Evolutionary conservation across 2,888 invertebrate species (phyloP).

Genomic region (Graphium colonna): DNA sequence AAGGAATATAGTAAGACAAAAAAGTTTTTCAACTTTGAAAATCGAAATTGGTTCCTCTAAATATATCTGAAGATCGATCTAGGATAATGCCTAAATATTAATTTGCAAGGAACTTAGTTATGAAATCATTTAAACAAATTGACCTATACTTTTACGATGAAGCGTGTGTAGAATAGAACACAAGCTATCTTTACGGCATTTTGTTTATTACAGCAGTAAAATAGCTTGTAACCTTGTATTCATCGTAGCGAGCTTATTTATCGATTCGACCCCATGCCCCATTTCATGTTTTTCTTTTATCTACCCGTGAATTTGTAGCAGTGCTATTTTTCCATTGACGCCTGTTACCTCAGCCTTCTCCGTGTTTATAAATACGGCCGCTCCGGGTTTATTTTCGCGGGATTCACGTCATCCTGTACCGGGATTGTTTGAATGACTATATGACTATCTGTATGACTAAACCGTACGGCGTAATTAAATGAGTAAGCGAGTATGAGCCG

Average conservation of each 20-base stretch:
- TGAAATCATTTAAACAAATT: no score
- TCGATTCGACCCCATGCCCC: background rate
- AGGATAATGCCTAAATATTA: no score
- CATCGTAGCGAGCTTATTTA: background rate
- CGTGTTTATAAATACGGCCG: constrained; percentile 56
- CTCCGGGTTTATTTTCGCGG: constrained; percentile 59
- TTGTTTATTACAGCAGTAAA: background rate
- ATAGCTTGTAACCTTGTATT: background rate
- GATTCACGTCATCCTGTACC: constrained; percentile 61
- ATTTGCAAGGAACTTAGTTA: no score
- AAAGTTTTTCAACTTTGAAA: no score
- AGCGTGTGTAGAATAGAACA: background rate
- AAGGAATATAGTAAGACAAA: no score
- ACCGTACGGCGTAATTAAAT: constrained; percentile 45
- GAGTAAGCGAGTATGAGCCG: constrained; percentile 46
- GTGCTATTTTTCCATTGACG: constrained; percentile 41
- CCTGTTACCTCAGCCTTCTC: constrained; percentile 47
- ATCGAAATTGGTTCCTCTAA: no score
- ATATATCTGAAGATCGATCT: no score
- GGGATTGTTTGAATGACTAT: constrained; percentile 61
- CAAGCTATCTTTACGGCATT: background rate
- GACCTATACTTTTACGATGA: no score
- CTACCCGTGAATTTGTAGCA: constrained; percentile 5
- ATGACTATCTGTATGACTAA: constrained; percentile 65
- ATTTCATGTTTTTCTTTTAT: background rate